phyloP scores from a whole-genome alignment of 2,888 invertebrate genomes.

The Xestia rhomboidea region DNA sequence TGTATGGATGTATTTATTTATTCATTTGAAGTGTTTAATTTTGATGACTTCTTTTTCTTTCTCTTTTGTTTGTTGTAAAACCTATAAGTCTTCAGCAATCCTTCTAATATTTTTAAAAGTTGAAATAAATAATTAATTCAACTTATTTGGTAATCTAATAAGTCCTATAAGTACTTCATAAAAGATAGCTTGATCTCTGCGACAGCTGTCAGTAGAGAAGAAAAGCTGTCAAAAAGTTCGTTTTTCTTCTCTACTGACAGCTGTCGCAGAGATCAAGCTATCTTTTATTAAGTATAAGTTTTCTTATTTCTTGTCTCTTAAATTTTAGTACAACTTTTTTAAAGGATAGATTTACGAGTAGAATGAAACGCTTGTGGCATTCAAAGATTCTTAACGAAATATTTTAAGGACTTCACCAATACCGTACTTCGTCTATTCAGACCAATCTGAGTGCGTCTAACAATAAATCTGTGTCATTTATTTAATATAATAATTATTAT shows the following conservation, averaged over 20 bases:
- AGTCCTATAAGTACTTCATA: too few relatives aligned
- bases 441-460: too few relatives aligned
- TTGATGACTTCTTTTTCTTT: neutral
- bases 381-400: neutral
- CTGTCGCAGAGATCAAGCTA: too few relatives aligned
- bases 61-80: neutral
- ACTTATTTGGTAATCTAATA: neutral
- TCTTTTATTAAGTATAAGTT: too few relatives aligned
- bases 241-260: too few relatives aligned
- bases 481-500: neutral
- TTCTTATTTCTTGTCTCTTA: neutral
- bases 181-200: too few relatives aligned
- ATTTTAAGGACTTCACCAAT: neutral
- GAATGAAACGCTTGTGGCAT: neutral
- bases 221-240: too few relatives aligned
- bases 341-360: neutral
- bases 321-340: neutral
- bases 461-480: neutral
- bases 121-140: neutral
- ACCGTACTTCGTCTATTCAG: too few relatives aligned
- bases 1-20: neutral
- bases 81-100: neutral
- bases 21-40: neutral
- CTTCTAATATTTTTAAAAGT: neutral
- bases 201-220: too few relatives aligned